Base-by-base conservation (phyloP, 2,888 invertebrate species). In the Lapara coniferarum region DNA sequence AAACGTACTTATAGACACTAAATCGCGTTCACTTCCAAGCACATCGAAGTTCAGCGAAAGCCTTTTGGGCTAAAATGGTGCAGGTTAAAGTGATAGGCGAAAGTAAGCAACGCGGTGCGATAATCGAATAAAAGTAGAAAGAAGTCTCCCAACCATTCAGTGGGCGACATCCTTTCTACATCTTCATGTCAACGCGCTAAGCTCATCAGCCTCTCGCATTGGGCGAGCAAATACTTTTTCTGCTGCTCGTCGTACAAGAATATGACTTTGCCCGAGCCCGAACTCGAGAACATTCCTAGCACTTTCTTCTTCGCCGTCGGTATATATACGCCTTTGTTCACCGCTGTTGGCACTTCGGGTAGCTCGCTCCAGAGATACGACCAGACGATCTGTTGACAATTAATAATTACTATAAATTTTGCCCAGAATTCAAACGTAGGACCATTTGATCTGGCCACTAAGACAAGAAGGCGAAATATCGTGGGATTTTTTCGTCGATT, bases 321-420 rank as follows among this genome's bases (percentile, higher is more conserved):
- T 71, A 97, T 94, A 81, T 94, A 94, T 7, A 98, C 95, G 66
- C 97, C 98, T 83, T 95, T 96, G 57, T 95, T 95, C 1, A 96
- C 95, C 7, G 96, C 86, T 68, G 95, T 95, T 8, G 97, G 96
- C 51, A 95, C 91, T 67, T 95, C 95, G 63, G 95, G 95, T 14
- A 98, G 92, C 79, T 98, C 97, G 70, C 94, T 92, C 97, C 97
- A 98, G 0, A 96, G 95, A 81, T 96, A 96, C 0, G 95, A 89
- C 97, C 97, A 97, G 69, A 96, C 96, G 75, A 96, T 95, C 96
- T 96, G 85, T 70, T 57, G 6, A 16, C 51, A 13, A 49, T 7
- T 8, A 51, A 56, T 7, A 14, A 25, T 51, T 66, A 49, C 14
- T 44, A 56, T 44, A 37, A 53, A 7, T 53, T 19, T 52, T 30